Conservation (phyloP, 1,140 invertebrate species). For the Drosophila carrolli region DNA sequence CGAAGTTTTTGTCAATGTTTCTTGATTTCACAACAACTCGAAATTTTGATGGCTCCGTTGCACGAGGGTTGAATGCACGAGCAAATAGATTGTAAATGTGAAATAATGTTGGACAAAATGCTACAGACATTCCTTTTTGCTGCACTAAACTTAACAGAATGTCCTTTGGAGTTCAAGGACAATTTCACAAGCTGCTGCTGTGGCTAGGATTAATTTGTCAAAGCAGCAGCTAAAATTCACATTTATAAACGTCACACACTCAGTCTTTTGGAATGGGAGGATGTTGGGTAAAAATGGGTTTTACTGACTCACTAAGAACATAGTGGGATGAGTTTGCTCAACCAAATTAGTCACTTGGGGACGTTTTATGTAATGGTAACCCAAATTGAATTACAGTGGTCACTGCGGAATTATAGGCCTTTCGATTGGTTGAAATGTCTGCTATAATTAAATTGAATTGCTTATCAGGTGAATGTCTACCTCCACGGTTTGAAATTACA, state of each 20-base stretch:
- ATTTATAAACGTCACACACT: constrained; percentile 24
- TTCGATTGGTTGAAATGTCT: background rate
- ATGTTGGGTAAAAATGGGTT: background rate
- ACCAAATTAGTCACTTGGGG: constrained; percentile 47
- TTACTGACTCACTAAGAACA: constrained; percentile 9
- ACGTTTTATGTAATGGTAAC: constrained; percentile 16
- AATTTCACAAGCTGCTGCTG: constrained; percentile 8
- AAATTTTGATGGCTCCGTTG: constrained; percentile 28
- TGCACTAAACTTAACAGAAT: constrained; percentile 1
- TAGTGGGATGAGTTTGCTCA: background rate
- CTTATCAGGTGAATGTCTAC: background rate
- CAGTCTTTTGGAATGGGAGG: constrained; percentile 1
- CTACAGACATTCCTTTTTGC: background rate
- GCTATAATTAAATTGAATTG: background rate
- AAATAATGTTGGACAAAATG: constrained; percentile 3
- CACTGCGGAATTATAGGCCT: background rate
- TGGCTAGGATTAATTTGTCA: constrained; percentile 14
- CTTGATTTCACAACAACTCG: constrained; percentile 50
- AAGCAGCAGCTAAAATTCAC: constrained; percentile 11
- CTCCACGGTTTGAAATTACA: no score
- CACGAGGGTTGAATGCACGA: constrained; percentile 45
- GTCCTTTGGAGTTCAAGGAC: constrained; percentile 32
- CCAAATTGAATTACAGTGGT: constrained; percentile 6
- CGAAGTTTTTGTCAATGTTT: constrained; percentile 44
- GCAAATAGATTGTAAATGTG: constrained; percentile 6